Percentiles rank a stretch among this genome's conserved stretches.
These are phyloP conservation scores for Andrena camellia DNA, from an alignment of 2,888 invertebrate species.

Conservation along the genomic window DNA sequence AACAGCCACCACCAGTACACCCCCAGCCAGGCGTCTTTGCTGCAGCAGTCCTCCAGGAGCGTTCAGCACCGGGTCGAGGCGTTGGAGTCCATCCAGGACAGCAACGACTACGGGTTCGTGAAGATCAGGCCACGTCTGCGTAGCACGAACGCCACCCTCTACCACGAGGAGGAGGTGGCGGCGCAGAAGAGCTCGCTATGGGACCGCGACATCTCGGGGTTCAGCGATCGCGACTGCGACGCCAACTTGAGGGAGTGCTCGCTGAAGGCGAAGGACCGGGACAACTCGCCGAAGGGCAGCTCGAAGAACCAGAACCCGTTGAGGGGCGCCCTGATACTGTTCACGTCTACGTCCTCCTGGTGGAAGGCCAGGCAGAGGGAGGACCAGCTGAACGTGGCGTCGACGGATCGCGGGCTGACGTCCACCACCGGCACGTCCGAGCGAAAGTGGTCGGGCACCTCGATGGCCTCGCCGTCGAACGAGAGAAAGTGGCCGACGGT, in stretches of 20 bases:
- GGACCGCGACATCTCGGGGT: slow-evolving; percentile 74
- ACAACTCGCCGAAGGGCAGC: slow-evolving; percentile 70
- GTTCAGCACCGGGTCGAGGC: slow-evolving; percentile 66
- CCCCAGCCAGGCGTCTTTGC: slow-evolving; percentile 58
- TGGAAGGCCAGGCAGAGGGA: slow-evolving; percentile 83
- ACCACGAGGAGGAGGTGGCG: slow-evolving; percentile 78
- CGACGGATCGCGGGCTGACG: slow-evolving; percentile 39
- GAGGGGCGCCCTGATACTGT: slow-evolving; percentile 81
- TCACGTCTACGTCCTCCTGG: slow-evolving; percentile 84
- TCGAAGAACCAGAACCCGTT: slow-evolving; percentile 81
- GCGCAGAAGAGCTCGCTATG: slow-evolving; percentile 65
- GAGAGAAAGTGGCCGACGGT: slow-evolving; percentile 77
- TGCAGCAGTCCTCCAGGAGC: slow-evolving; percentile 59
- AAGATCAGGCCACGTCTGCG: slow-evolving; percentile 80
- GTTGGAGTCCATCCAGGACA: slow-evolving; percentile 70
- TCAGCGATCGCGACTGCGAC: slow-evolving; percentile 76
- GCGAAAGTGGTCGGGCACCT: slow-evolving; percentile 79
- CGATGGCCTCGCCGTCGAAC: slow-evolving; percentile 77
- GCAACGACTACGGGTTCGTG: slow-evolving; percentile 83
- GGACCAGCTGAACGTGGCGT: slow-evolving; percentile 71
- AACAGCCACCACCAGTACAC: slow-evolving; percentile 70
- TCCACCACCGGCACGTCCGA: slow-evolving; percentile 69
- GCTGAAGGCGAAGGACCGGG: slow-evolving; percentile 69
- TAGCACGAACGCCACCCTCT: slow-evolving; percentile 80
- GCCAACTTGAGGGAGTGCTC: slow-evolving; percentile 71